Base-by-base conservation (phyloP, 1,140 invertebrate genomes). In the Drosophila pseudoobscura region DNA sequence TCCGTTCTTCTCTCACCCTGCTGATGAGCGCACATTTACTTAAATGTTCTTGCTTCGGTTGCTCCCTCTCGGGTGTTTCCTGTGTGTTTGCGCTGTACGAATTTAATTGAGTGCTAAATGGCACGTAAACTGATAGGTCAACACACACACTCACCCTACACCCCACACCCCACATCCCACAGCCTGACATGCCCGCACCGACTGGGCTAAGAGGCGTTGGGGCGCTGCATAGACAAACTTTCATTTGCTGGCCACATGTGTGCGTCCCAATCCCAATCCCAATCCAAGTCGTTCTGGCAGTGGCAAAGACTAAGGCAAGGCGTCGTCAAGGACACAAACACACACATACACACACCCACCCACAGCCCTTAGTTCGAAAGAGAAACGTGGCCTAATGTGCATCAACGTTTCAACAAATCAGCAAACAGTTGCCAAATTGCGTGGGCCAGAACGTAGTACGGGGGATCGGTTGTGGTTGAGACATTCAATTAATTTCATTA, bases 81-180 rank as follows among this genome's bases (percentile, higher is more conserved):
- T 64, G 59, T 79, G 76, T 78, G 77, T 87, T 57, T 75, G 64
- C 73, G 65, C 53, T 78, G 63, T 84, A 65, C 70, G 73, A 83
- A 90, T 84, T 90, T 90, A 90, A 90, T 88, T 90, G 88, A 90
- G 88, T 90, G 88, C 83, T 90, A 90, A 90, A 90, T 90, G 88
- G 83, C 78, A 90, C 78, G 88, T 90, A 83, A 90, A 90, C 83
- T 76, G 80, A 90, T 90, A 89, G 79, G 84, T 83, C 78, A 88
- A 88, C 78, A 79, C 58, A 82, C 51, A 76, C 64, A 64, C 8
- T 9, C 29, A 9, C 31, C 35, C 3, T 75, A 78, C 55, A 80
- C 45, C 66, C 64, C 64, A 64, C 59, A 39, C 1, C 31, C 35
- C 78, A 76, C 55, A 82, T 5, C 51, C 73, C 59, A 61, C 53